A percentile compares a stretch with the other conserved stretches of the same genome.
Evolutionary conservation across 1,140 invertebrate species (phyloP).

Genomic region (Pollicipes pollicipes): DNA sequence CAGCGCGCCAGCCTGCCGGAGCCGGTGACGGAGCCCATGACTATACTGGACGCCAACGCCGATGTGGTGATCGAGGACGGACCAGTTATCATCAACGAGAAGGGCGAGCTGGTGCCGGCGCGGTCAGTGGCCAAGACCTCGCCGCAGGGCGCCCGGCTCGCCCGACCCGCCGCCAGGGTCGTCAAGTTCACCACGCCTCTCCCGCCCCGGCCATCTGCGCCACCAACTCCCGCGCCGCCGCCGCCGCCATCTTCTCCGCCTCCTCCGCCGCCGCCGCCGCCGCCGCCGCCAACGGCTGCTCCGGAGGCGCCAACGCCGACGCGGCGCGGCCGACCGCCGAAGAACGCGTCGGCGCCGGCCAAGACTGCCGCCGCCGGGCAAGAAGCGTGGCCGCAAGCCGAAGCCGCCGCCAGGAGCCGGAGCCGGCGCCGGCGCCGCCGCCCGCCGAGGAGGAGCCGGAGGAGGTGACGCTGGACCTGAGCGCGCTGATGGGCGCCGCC

Average conservation of each 20-base stretch:
- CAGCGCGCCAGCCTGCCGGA: not conserved
- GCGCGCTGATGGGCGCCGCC: not conserved
- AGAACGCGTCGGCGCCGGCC: not conserved
- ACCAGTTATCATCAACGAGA: not conserved
- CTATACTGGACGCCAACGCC: not conserved
- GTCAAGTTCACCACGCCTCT: too few relatives aligned
- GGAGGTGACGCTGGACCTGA: not conserved
- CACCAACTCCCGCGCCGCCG: too few relatives aligned
- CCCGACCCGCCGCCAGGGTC: too few relatives aligned
- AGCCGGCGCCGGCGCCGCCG: not conserved
- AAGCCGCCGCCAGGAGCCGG: not conserved
- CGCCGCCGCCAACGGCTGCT: not conserved
- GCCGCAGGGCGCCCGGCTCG: too few relatives aligned
- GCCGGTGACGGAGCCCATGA: too few relatives aligned
- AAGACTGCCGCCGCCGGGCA: not conserved
- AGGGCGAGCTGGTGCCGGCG: not conserved
- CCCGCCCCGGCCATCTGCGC: too few relatives aligned
- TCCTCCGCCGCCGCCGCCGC: too few relatives aligned
- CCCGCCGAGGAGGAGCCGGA: not conserved
- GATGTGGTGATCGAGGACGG: not conserved
- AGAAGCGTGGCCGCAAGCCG: not conserved
- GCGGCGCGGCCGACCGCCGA: not conserved
- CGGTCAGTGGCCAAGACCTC: not conserved
- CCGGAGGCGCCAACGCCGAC: not conserved
- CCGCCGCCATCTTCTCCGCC: too few relatives aligned